A percentile compares a stretch with the other conserved stretches of the same genome.
Evolutionary conservation across 1,140 invertebrate species (phyloP).

Genomic region (Polypedilum vanderplanki): DNA sequence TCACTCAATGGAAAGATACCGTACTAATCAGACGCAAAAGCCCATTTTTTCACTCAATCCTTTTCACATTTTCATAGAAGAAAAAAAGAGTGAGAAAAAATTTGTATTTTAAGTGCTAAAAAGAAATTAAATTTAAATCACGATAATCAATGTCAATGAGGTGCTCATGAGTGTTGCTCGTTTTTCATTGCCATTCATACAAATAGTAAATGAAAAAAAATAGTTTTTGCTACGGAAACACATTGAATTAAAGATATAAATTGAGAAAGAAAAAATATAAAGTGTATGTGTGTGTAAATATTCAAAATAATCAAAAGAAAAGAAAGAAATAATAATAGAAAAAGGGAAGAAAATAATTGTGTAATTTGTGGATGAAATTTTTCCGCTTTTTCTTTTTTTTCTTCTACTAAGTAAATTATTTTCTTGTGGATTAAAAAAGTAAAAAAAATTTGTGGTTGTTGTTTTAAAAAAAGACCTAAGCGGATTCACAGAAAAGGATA

Average conservation of each 20-base stretch:
- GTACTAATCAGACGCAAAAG: conserved; percentile 10
- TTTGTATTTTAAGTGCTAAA: neutral
- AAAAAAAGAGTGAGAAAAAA: neutral
- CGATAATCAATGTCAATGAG: neutral
- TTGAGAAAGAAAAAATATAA: neutral
- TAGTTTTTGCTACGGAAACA: neutral
- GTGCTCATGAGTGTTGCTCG: neutral
- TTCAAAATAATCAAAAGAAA: neutral
- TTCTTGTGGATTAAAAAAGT: neutral
- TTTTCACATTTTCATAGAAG: neutral
- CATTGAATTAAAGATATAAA: neutral
- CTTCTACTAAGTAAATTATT: neutral
- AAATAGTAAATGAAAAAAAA: neutral
- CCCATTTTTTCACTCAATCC: neutral
- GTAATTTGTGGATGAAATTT: neutral
- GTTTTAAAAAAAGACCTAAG: too few relatives aligned
- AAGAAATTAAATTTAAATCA: neutral
- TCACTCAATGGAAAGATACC: neutral
- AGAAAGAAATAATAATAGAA: neutral
- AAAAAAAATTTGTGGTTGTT: neutral
- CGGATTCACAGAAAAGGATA: neutral
- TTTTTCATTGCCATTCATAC: too few relatives aligned
- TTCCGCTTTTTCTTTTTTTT: neutral
- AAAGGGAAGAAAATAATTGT: neutral
- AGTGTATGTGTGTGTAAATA: neutral